Base-by-base conservation (phyloP, 2,888 invertebrate genomes). In the Clitarchus hookeri region DNA sequence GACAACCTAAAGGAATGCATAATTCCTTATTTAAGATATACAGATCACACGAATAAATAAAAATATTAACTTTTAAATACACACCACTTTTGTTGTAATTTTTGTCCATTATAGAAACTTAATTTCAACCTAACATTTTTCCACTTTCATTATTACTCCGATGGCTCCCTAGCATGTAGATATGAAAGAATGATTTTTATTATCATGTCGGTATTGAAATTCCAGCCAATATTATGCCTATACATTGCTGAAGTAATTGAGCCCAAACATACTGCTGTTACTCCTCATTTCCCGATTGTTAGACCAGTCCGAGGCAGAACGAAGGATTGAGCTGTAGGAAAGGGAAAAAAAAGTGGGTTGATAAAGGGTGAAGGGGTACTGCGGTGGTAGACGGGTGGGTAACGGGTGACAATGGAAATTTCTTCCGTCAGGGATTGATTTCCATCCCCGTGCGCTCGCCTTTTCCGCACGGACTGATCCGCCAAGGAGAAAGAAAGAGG, bases 391-490 rank as follows among this genome's bases (percentile, higher is more conserved):
- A 6, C 65, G 65, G 23, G 23, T n/a, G 19, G 65, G 65, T 65
- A 65, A n/a, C 65, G 23, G 65, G 65, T 23, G 65, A 65, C 65
- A 65, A 65, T 65, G 65, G 65, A 65, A 65, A 65, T 65, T 65
- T 65, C 65, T 65, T 65, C 65, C 65, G n/a, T 65, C 65, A 65
- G 65, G 65, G 65, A 65, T 65, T 65, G 65, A 65, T 65, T 65
- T 65, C 65, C 65, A 65, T 23, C 65, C 65, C 13, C 65, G 65
- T 19, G 65, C 65, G 65, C n/a, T n/a, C 65, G 65, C 65, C 65
- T 19, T 65, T 65, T 65, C 65, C 65, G 65, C 65, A n/a, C 48
- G 48, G 48, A 48, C 48, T 48, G 48, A 48, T 48, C 11, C 48
- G 48, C 65, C 13, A 65, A 23, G 65, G 0, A 6, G 65, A n/a